Evolutionary conservation across 2,888 invertebrate genomes (phyloP).

Genomic region (Dolomedes plantarius): DNA sequence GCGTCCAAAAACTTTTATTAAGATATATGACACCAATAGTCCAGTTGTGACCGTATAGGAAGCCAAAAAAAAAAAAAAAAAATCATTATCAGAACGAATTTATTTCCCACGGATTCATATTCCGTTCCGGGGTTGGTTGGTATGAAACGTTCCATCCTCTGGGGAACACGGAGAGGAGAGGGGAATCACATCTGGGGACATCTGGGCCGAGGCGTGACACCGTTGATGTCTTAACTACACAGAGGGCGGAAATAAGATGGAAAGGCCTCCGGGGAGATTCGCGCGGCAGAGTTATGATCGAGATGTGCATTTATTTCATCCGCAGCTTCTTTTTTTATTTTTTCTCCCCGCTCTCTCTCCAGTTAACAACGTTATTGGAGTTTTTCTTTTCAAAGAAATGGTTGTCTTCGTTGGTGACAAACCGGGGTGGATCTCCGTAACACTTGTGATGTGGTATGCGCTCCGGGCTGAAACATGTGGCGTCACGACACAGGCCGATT

Average conservation of each 20-base stretch:
- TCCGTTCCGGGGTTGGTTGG: slow-evolving; percentile 34
- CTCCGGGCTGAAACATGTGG: not conserved
- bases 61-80: not conserved
- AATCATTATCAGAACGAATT: not conserved
- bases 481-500: not conserved
- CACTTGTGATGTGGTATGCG: not conserved
- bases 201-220: slow-evolving; percentile 43
- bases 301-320: slow-evolving; percentile 11
- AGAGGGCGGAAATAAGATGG: slow-evolving; percentile 38
- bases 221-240: slow-evolving; percentile 57
- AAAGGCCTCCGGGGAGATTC: slow-evolving; percentile 47
- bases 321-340: not conserved
- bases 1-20: slow-evolving; percentile 11
- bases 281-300: slow-evolving; percentile 46
- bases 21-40: not conserved
- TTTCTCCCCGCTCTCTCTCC: not conserved
- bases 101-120: slow-evolving; percentile 63
- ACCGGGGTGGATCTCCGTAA: not conserved
- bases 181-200: slow-evolving; percentile 20
- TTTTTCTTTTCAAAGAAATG: slow-evolving; percentile 5
- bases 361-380: slow-evolving; percentile 8
- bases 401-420: not conserved
- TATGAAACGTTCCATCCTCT: slow-evolving; percentile 8
- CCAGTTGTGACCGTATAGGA: not conserved
- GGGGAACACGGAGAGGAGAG: not conserved